Evolutionary conservation across 1,140 invertebrate genomes (phyloP), one percentile per base, ranked within the genome.

Genomic region (Agraylea sexmaculata): DNA sequence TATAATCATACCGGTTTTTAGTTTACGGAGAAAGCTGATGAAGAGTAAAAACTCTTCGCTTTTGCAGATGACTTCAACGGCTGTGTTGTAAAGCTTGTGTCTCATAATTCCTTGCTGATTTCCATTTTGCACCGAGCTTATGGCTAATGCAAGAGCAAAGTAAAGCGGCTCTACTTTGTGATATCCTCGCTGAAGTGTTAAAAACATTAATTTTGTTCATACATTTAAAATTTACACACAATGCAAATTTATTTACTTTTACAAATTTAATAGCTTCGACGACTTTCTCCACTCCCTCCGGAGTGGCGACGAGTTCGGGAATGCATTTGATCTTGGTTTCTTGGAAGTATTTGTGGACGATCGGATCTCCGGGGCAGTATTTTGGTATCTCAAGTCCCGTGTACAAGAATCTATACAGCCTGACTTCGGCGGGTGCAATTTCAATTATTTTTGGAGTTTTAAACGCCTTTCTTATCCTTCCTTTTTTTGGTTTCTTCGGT

Each of bases 241-340:
- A 27, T 8, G 7, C 23, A 35, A 35, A 35, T 7, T n/a, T n/a
- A 17, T 15, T 21, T 37, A 43, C 42, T 37, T 37, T 43, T 3
- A 38, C 42, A 38, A 31, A 33, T 31, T 32, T 37, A 8, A 43
- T 18, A 18, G 42, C 42, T 12, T 43, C 42, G 3, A 43, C 15
- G 8, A 43, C 6, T 17, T 17, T n/a, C n/a, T n/a, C n/a, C n/a
- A n/a, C n/a, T n/a, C n/a, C n/a, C n/a, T n/a, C n/a, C n/a, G n/a
- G n/a, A n/a, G n/a, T n/a, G n/a, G n/a, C n/a, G n/a, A n/a, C n/a
- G n/a, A n/a, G n/a, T n/a, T n/a, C n/a, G n/a, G n/a, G n/a, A n/a
- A n/a, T n/a, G n/a, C n/a, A n/a, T n/a, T n/a, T n/a, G n/a, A n/a
- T n/a, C n/a, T n/a, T n/a, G n/a, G n/a, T n/a, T n/a, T n/a, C n/a